These are phyloP conservation scores for Arremon brunneinucha DNA, from an alignment of 2,797 vertebrate species.

Conservation along the genomic window DNA sequence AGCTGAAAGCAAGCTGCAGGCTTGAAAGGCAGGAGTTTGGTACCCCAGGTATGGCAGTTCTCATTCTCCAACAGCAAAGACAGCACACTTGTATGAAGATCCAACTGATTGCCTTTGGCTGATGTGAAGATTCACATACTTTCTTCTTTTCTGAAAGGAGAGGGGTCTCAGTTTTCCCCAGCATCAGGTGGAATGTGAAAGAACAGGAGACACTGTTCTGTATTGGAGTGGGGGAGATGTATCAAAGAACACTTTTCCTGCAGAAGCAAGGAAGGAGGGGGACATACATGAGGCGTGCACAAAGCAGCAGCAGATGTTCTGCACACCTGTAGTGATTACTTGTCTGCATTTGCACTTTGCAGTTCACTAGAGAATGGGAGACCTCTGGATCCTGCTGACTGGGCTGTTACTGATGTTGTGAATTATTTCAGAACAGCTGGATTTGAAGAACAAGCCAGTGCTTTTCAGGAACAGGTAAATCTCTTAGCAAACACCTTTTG, in stretches of 20 bases:
- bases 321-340: neutral
- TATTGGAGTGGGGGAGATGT: rapidly evolving
- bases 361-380: slow-evolving; percentile 93
- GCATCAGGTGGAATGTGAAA: neutral
- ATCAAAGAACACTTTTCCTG: neutral
- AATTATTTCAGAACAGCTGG: slow-evolving; percentile 96
- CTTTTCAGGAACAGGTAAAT: slow-evolving; percentile 95
- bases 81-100: neutral
- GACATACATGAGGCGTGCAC: neutral
- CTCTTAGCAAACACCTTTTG: neutral
- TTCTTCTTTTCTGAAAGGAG: neutral
- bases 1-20: neutral
- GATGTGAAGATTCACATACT: neutral
- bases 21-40: neutral
- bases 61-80: neutral
- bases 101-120: neutral
- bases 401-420: slow-evolving; percentile 94
- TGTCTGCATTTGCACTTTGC: slow-evolving; percentile 65
- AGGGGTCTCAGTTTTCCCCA: neutral
- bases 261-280: neutral
- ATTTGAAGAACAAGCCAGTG: slow-evolving; percentile 95
- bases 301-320: neutral
- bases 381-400: slow-evolving; percentile 91
- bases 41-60: neutral
- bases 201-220: neutral